These are phyloP conservation scores for Pollicipes pollicipes DNA, from an alignment of 1,140 invertebrate genomes.

Conservation along the genomic window DNA sequence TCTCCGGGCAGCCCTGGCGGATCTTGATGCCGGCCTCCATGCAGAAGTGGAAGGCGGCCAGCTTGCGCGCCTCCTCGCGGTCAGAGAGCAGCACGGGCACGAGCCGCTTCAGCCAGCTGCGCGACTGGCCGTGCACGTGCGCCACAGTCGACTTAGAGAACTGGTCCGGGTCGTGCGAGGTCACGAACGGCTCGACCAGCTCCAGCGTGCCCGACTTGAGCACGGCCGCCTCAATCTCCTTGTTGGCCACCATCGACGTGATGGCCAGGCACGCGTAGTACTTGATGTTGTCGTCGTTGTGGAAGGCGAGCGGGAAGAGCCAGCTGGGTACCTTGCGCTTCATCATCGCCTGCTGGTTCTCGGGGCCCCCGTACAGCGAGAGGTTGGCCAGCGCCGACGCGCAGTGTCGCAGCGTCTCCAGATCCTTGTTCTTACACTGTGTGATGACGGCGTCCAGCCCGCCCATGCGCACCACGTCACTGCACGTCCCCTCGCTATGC, in stretches of 20 bases:
- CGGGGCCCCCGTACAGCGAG: slow-evolving; percentile 85
- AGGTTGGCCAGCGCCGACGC: slow-evolving; percentile 90
- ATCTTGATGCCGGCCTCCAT: slow-evolving; percentile 98
- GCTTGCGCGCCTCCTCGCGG: slow-evolving; percentile 81
- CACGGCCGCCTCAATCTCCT: slow-evolving; percentile 93
- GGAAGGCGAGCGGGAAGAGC: slow-evolving; percentile 93
- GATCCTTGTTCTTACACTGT: slow-evolving; percentile 83
- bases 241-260: slow-evolving; percentile 87
- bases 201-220: slow-evolving; percentile 84
- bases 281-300: slow-evolving; percentile 87
- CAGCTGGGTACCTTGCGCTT: slow-evolving; percentile 89
- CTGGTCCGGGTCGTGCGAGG: slow-evolving; percentile 76
- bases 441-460: slow-evolving; percentile 79
- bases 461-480: slow-evolving; percentile 63
- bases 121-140: slow-evolving; percentile 88
- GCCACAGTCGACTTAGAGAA: slow-evolving; percentile 76
- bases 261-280: slow-evolving; percentile 98
- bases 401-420: slow-evolving; percentile 81
- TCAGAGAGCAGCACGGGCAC: slow-evolving; percentile 89
- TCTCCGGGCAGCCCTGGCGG: slow-evolving; percentile 47
- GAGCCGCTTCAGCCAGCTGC: slow-evolving; percentile 81
- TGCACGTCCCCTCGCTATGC: slow-evolving; percentile 88
- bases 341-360: slow-evolving; percentile 97
- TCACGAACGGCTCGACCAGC: slow-evolving; percentile 91
- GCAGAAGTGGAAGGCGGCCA: slow-evolving; percentile 97